These are phyloP conservation scores for Apamea anceps DNA, from an alignment of 2,888 invertebrate genomes.

Conservation along the genomic window DNA sequence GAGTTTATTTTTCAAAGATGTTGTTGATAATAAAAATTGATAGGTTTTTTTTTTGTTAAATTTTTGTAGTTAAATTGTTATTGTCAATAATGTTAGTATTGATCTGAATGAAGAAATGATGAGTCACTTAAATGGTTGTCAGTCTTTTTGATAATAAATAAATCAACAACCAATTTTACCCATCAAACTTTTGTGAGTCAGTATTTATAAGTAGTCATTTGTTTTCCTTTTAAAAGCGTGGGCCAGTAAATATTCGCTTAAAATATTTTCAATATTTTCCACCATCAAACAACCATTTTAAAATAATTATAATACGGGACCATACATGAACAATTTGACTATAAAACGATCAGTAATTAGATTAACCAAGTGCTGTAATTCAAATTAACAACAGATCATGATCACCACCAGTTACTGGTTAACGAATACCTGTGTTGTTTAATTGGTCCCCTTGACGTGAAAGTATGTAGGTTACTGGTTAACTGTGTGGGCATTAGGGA, in stretches of 20 bases:
- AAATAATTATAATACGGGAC: constrained; percentile 38
- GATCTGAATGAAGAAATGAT: neutral
- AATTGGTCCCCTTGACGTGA: constrained; percentile 10
- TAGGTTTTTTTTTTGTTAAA: neutral
- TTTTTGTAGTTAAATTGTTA: neutral
- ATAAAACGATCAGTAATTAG: constrained; percentile 12
- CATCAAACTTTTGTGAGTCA: neutral
- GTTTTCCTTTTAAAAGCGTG: neutral
- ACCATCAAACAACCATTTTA: too few species aligned
- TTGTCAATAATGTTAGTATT: neutral
- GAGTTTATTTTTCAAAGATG: neutral
- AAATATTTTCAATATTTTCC: neutral
- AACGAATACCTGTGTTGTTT: constrained; percentile 14
- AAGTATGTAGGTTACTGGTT: constrained; percentile 2
- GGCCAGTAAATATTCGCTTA: neutral
- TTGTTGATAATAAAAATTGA: neutral
- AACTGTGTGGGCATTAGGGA: neutral
- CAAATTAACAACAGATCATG: constrained; percentile 20
- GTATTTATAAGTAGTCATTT: neutral
- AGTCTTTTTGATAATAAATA: neutral
- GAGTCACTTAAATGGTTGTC: neutral
- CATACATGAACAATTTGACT: neutral
- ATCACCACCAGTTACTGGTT: constrained; percentile 17
- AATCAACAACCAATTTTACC: neutral
- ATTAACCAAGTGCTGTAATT: constrained; percentile 24